phyloP scores from a whole-genome alignment of 2,888 invertebrate genomes.

The Diloba caeruleocephala region DNA sequence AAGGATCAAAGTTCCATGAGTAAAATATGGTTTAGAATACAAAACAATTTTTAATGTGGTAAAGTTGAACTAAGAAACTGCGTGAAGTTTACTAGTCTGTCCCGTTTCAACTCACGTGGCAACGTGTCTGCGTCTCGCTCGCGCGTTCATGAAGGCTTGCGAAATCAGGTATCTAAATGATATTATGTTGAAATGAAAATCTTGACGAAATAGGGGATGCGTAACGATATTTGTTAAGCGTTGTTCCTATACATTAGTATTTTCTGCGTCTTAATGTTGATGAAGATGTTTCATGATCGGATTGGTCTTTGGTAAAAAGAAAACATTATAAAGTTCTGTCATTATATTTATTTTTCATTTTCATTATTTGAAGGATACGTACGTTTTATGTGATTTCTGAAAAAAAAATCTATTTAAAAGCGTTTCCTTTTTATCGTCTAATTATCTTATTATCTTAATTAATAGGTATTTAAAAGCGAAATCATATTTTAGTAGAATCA shows the following conservation, averaged over 20 bases:
- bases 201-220: constrained; percentile 35
- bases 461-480: too few relatives aligned
- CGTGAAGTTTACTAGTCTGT: constrained; percentile 61
- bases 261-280: constrained; percentile 16
- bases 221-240: constrained; percentile 45
- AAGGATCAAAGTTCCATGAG: constrained; percentile 41
- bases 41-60: constrained; percentile 50
- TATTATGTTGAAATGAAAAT: constrained; percentile 54
- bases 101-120: constrained; percentile 63
- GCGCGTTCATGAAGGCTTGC: constrained; percentile 74
- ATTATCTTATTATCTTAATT: too few relatives aligned
- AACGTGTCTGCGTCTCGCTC: constrained; percentile 68
- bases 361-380: background rate
- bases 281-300: constrained; percentile 11
- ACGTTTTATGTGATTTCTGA: background rate
- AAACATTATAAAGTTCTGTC: constrained; percentile 7
- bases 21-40: constrained; percentile 38
- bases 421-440: background rate
- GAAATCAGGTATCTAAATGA: constrained; percentile 74
- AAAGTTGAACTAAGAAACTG: constrained; percentile 59
- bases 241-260: constrained; percentile 21
- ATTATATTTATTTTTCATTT: constrained; percentile 22
- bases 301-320: constrained; percentile 21
- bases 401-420: background rate
- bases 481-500: too few relatives aligned